A percentile compares a stretch with the other conserved stretches of the same genome.
Conservation (phyloP, 2,113 vertebrate genomes). For the Megaceryle torquata region DNA sequence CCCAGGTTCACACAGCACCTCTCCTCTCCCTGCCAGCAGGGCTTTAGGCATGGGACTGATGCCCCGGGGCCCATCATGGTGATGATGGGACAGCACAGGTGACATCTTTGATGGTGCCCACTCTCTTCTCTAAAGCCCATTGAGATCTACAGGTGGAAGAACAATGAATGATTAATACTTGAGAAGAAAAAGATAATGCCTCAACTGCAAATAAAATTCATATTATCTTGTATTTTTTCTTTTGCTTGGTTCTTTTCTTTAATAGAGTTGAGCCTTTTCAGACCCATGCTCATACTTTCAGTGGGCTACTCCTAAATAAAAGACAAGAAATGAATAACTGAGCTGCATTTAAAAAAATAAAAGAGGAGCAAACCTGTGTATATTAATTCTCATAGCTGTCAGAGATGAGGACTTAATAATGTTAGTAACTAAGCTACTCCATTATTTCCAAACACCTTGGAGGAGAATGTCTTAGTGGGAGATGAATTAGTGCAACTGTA, state of each 20-base stretch:
- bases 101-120: accelerated
- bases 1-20: not conserved
- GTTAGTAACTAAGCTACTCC: constrained; percentile 50
- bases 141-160: not conserved
- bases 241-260: not conserved
- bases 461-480: constrained; percentile 32
- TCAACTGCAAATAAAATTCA: not conserved
- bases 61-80: not conserved
- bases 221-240: not conserved
- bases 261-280: not conserved
- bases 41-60: not conserved
- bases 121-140: not conserved
- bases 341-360: not conserved
- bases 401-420: constrained; percentile 59
- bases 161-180: not conserved
- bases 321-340: not conserved
- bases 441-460: constrained; percentile 53
- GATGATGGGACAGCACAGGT: not conserved
- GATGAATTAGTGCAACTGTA: not conserved
- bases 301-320: not conserved
- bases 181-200: not conserved
- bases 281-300: not conserved
- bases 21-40: not conserved
- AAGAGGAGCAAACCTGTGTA: not conserved
- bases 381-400: constrained; percentile 49